These are phyloP conservation scores for Nesoenas mayeri DNA, from an alignment of 2,113 vertebrate genomes.

Conservation along the genomic window DNA sequence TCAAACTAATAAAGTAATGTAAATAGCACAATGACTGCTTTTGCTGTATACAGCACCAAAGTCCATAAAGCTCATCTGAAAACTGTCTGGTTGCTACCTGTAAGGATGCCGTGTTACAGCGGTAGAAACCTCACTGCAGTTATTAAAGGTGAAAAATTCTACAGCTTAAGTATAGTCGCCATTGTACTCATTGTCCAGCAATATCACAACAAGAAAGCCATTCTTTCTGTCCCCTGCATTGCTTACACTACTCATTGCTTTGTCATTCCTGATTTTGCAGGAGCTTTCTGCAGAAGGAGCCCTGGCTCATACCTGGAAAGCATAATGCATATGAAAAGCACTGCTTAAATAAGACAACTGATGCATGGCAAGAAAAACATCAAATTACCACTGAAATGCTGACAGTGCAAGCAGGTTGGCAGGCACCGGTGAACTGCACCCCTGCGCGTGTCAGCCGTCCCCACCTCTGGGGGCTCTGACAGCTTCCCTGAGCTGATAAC, in stretches of 20 bases:
- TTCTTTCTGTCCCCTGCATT: neutral
- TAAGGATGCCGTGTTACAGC: rapidly evolving
- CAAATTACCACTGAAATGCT: neutral
- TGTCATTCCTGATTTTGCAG: neutral
- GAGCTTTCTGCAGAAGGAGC: neutral
- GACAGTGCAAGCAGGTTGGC: neutral
- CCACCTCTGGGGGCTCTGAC: rapidly evolving
- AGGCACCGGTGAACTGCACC: neutral
- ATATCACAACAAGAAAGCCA: neutral
- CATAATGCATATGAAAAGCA: rapidly evolving
- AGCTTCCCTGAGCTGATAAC: neutral
- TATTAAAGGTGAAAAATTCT: neutral
- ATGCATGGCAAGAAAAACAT: neutral
- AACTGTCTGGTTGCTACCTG: neutral
- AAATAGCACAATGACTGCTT: neutral
- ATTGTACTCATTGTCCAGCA: neutral
- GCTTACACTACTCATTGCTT: neutral
- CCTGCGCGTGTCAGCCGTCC: rapidly evolving
- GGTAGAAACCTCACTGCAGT: neutral
- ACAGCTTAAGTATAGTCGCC: neutral
- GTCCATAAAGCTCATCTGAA: neutral
- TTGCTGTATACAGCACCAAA: neutral
- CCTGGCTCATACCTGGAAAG: neutral
- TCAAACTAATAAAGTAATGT: constrained; percentile 35
- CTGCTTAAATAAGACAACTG: neutral